Percentiles rank a stretch among this genome's conserved stretches.
phyloP scores from a whole-genome alignment of 2,113 vertebrate genomes.

The Rissa tridactyla region DNA sequence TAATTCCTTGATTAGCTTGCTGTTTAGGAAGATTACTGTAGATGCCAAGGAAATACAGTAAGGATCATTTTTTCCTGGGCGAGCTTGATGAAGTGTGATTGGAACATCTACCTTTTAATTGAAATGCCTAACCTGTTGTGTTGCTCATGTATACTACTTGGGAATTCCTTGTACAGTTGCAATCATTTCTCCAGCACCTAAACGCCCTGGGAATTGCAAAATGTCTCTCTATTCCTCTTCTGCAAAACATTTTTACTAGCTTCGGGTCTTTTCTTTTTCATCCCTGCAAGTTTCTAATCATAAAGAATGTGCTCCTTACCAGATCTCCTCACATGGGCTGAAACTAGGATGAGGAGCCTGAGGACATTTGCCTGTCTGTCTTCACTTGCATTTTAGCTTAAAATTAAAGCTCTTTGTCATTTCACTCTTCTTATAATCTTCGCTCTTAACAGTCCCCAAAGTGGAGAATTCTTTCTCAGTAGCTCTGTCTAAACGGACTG shows the following conservation, averaged over 20 bases:
- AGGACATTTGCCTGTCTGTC: conserved; percentile 52
- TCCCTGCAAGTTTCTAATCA: conserved; percentile 48
- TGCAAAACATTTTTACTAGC: conserved; percentile 29
- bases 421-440: neutral
- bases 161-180: neutral
- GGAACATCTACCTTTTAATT: conserved; percentile 42
- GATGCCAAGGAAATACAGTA: neutral
- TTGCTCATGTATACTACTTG: conserved; percentile 1
- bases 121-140: neutral
- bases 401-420: conserved; percentile 59
- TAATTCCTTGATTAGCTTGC: conserved; percentile 23
- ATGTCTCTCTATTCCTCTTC: conserved; percentile 9
- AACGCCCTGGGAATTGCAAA: conserved; percentile 20
- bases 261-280: conserved; percentile 54
- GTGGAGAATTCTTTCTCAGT: neutral
- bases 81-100: neutral
- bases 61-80: neutral
- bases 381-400: conserved; percentile 40
- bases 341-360: conserved; percentile 1
- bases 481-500: neutral
- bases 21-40: neutral
- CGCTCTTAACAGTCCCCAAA: neutral
- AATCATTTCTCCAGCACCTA: neutral
- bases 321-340: neutral
- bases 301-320: conserved; percentile 33